These are phyloP conservation scores for Tolmerus cingulatus DNA, from an alignment of 2,888 invertebrate species.

Conservation along the genomic window DNA sequence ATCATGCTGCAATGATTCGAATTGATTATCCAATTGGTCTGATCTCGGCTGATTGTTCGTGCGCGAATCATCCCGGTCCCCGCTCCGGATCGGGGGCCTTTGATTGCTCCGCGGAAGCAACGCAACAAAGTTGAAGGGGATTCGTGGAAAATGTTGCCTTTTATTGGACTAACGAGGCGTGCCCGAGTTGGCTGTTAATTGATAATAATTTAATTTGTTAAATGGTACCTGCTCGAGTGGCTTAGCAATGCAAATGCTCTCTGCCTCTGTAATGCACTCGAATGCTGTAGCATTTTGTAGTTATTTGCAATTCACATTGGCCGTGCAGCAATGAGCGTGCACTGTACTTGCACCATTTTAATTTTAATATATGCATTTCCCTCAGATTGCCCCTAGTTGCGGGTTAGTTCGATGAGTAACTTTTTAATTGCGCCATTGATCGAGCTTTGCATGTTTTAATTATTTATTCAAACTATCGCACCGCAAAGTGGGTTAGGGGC, in stretches of 20 bases:
- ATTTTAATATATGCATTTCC: neutral
- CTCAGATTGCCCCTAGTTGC: neutral
- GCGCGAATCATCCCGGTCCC: neutral
- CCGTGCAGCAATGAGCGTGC: neutral
- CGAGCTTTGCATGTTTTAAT: neutral
- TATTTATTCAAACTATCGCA: neutral
- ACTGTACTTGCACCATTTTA: neutral
- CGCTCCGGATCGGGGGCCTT: neutral
- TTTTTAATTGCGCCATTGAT: neutral
- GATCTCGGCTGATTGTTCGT: neutral
- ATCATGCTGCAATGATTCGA: slow-evolving; percentile 23
- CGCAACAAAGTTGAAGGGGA: neutral
- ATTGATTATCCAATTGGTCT: slow-evolving; percentile 28
- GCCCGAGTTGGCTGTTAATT: neutral
- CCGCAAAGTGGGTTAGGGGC: neutral
- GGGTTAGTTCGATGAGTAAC: neutral
- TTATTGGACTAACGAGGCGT: neutral
- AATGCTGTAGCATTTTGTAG: neutral
- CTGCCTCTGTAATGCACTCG: neutral
- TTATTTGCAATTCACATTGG: neutral
- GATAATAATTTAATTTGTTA: neutral
- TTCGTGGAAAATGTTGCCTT: neutral
- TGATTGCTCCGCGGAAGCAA: neutral
- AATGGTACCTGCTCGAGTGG: neutral
- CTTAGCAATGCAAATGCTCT: neutral